These are phyloP conservation scores for Cyanoliseus patagonus DNA, from an alignment of 2,113 vertebrate species.

Conservation along the genomic window DNA sequence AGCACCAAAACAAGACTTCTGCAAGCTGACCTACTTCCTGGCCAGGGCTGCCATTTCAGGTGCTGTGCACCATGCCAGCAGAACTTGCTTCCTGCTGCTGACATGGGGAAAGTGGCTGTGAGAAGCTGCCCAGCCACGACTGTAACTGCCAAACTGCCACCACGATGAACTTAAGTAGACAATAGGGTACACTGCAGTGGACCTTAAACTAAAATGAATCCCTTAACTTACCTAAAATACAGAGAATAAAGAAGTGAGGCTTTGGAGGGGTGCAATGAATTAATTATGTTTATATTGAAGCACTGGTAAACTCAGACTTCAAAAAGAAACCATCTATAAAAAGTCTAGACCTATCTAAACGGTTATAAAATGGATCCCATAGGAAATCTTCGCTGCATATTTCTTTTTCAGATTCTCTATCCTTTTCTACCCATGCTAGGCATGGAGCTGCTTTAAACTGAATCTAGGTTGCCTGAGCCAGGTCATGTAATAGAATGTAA, in stretches of 20 bases:
- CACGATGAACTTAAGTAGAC: background rate
- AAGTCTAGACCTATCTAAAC: background rate
- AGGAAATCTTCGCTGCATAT: background rate
- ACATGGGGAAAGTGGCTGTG: background rate
- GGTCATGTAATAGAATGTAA: background rate
- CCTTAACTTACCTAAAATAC: background rate
- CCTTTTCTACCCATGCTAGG: background rate
- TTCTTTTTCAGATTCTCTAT: background rate
- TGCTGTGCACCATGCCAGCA: background rate
- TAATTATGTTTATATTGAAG: background rate
- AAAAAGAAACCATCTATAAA: background rate
- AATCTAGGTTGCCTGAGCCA: background rate
- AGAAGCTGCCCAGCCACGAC: background rate
- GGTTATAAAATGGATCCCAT: background rate
- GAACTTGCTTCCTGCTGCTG: constrained; percentile 65
- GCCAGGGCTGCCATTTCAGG: constrained; percentile 65
- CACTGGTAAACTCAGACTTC: background rate
- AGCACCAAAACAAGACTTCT: background rate
- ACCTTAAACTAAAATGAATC: background rate
- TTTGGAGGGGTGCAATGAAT: background rate
- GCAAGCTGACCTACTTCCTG: constrained; percentile 61
- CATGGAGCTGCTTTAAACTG: background rate
- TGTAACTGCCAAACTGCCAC: background rate
- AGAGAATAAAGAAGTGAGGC: background rate
- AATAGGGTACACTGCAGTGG: background rate